These are phyloP conservation scores for Epinephelus lanceolatus DNA, from an alignment of 2,113 vertebrate species.

Conservation along the genomic window DNA sequence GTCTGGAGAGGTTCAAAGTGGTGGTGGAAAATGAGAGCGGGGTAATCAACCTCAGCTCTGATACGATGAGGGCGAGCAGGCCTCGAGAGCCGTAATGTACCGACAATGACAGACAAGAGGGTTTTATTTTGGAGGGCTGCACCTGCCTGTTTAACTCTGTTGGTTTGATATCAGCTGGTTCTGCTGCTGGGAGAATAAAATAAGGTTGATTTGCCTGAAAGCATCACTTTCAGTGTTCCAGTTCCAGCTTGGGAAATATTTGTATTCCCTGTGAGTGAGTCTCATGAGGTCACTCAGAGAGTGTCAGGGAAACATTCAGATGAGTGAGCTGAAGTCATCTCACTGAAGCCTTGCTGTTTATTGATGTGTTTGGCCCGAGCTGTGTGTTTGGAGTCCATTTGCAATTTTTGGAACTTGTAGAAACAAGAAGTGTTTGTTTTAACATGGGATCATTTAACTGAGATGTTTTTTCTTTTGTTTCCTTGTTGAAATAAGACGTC, in stretches of 20 bases:
- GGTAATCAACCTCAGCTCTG: slow-evolving; percentile 46
- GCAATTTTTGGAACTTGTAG: slow-evolving; percentile 27
- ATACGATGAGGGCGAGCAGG: slow-evolving; percentile 15
- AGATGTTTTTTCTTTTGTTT: slow-evolving; percentile 31
- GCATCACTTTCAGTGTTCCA: neutral
- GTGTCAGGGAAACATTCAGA: neutral
- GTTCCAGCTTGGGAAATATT: neutral
- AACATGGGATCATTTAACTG: neutral
- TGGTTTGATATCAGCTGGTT: neutral
- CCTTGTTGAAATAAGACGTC: neutral
- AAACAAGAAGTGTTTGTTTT: slow-evolving; percentile 55
- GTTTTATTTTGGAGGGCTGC: slow-evolving; percentile 8
- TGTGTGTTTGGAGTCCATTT: slow-evolving; percentile 16
- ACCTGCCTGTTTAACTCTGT: neutral
- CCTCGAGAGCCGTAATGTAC: slow-evolving; percentile 39
- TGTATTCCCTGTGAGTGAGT: neutral
- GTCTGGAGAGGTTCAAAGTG: slow-evolving; percentile 76
- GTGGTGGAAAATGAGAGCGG: slow-evolving; percentile 51
- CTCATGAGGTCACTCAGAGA: neutral
- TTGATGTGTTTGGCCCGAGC: slow-evolving; percentile 46
- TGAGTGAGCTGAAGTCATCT: slow-evolving; percentile 1
- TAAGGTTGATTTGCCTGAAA: neutral
- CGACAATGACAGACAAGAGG: slow-evolving; percentile 29
- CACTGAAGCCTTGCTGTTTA: slow-evolving; percentile 18
- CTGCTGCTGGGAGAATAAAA: neutral